Evolutionary conservation across 2,797 vertebrate species (phyloP), one percentile per base, ranked within the genome.

Genomic region (Clarias laeviceps): DNA sequence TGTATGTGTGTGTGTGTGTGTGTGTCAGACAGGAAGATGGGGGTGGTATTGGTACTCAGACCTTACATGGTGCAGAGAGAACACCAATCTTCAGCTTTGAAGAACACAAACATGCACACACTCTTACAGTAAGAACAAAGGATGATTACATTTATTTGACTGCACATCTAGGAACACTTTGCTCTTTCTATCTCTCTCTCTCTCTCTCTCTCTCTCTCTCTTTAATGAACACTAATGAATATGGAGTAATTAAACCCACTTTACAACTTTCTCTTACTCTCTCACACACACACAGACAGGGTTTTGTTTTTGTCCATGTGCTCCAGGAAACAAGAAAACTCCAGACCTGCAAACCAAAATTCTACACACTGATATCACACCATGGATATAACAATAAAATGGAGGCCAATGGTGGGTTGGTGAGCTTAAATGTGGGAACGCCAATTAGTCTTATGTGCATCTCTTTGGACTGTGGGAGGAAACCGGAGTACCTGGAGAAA

Each of bases 41-140:
- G 80, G 85, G 85, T 79, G 85, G 85, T 70, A 82, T 29, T 65
- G 61, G 80, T 86, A 70, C 81, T 78, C 72, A 85, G 34, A 84
- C 66, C 68, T 80, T 40, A 83, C 34, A 61, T 87, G 80, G 82
- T 77, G 82, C 86, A 89, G 86, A 80, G 78, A 82, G 85, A 85
- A 57, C 62, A 82, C 32, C 74, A 86, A 50, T 64, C 6, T 40
- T 84, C 79, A 81, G 85, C 56, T 64, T 66, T 22, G 56, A 77
- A 81, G 83, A 61, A 34, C 15, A 61, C 76, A 78, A 73, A 84
- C 77, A 82, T 56, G 20, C 32, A 68, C 61, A 27, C 56, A 80
- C 74, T 34, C 18, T 77, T 12, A 77, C 62, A 79, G 14, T 0
- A 45, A 78, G 40, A 68, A 69, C 50, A 84, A 15, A 59, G 6